Evolutionary conservation across 2,888 invertebrate genomes (phyloP).

Genomic region (Hydrotaea diabolus): DNA sequence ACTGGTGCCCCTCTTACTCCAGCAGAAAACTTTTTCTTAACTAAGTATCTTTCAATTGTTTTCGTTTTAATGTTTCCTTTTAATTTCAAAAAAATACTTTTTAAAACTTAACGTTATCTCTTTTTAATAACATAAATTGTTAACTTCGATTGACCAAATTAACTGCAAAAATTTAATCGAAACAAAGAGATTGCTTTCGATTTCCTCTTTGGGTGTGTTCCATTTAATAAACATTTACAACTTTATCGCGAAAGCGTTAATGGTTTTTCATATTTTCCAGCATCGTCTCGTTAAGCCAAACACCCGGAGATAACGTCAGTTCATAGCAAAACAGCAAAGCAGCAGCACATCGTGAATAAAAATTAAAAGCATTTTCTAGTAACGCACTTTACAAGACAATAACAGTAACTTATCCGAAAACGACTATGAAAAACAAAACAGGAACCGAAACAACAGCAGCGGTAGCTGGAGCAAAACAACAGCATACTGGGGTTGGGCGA

Average conservation of each 20-base stretch:
- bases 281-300: slow-evolving; percentile 20
- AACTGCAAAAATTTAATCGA: slow-evolving; percentile 10
- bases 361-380: slow-evolving; percentile 27
- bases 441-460: not conserved
- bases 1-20: no score
- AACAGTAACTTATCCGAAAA: slow-evolving; percentile 26
- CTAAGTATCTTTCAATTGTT: not conserved
- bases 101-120: not conserved
- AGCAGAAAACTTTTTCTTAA: no score
- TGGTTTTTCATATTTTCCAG: slow-evolving; percentile 29
- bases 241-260: slow-evolving; percentile 10
- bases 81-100: no score
- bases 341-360: slow-evolving; percentile 2
- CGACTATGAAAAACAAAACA: not conserved
- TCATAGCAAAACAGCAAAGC: not conserved
- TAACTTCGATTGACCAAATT: slow-evolving; percentile 7
- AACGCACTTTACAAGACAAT: not conserved
- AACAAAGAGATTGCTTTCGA: slow-evolving; percentile 18
- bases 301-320: slow-evolving; percentile 16
- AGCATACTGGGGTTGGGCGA: not conserved
- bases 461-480: not conserved
- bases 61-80: no score
- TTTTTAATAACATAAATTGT: not conserved
- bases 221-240: not conserved
- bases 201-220: not conserved